phyloP scores from a whole-genome alignment of 2,888 invertebrate species.

The Hirtodrosophila duncani region DNA sequence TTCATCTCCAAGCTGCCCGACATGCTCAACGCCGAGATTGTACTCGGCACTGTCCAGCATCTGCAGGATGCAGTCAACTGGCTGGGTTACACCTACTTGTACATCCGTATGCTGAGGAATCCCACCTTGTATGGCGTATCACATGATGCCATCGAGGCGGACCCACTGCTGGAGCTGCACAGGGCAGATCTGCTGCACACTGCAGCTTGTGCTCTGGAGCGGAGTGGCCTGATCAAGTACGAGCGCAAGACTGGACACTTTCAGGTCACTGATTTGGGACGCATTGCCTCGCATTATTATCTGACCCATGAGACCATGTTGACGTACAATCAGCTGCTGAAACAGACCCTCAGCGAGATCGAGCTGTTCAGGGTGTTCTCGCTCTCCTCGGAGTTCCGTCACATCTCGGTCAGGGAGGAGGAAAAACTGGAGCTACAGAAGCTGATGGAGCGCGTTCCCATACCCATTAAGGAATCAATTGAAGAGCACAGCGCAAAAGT shows the following conservation, averaged over 20 bases:
- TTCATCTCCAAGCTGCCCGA: constrained; percentile 95
- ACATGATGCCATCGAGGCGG: constrained; percentile 87
- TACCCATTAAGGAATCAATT: constrained; percentile 98
- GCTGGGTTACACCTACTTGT: constrained; percentile 97
- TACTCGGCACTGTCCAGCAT: constrained; percentile 93
- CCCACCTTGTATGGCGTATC: constrained; percentile 94
- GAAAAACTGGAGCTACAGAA: constrained; percentile 98
- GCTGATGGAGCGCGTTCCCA: constrained; percentile 93
- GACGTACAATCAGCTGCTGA: constrained; percentile 96
- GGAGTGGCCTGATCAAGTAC: constrained; percentile 96
- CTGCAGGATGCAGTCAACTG: constrained; percentile 93
- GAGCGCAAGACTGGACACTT: constrained; percentile 94
- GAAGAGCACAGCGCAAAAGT: constrained; percentile 97
- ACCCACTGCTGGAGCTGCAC: constrained; percentile 91
- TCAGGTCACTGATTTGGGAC: constrained; percentile 94
- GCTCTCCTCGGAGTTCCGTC: constrained; percentile 95
- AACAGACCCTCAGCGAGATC: constrained; percentile 97
- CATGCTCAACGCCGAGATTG: constrained; percentile 98
- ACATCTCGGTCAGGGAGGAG: constrained; percentile 95
- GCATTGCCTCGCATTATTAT: constrained; percentile 99
- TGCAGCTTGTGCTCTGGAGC: constrained; percentile 92
- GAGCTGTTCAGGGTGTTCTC: constrained; percentile 99
- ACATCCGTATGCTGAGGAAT: constrained; percentile 94
- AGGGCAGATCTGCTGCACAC: constrained; percentile 97
- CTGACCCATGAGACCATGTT: constrained; percentile 98